Percentiles rank a stretch among this genome's conserved stretches.
phyloP scores from a whole-genome alignment of 2,797 vertebrate species.

The Pygocentrus nattereri region DNA sequence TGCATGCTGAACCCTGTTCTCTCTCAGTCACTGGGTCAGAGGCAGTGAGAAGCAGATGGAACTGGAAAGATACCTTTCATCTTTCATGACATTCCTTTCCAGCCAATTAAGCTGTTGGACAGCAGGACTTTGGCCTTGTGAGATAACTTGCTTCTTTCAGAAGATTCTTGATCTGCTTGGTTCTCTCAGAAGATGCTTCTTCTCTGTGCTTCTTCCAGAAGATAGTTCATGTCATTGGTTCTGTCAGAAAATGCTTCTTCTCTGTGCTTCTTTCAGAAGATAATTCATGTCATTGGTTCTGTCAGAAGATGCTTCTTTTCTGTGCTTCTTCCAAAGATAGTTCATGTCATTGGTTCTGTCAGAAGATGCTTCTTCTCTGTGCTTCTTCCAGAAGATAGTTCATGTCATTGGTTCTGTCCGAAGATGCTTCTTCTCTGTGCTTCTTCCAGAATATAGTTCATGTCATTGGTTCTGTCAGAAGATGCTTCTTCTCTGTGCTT shows the following conservation, averaged over 20 bases:
- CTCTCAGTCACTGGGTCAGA: constrained; percentile 14
- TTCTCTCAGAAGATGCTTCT: background rate
- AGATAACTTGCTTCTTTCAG: constrained; percentile 1
- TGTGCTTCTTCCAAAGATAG: too few species aligned
- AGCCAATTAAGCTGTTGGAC: constrained; percentile 13
- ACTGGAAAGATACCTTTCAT: constrained; percentile 16
- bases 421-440: too few species aligned
- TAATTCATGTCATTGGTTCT: too few species aligned
- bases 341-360: too few species aligned
- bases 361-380: too few species aligned
- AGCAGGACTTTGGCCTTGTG: background rate
- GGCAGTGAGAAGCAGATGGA: background rate
- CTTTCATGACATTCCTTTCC: constrained; percentile 19
- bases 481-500: too few species aligned
- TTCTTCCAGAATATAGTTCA: too few species aligned
- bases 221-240: background rate
- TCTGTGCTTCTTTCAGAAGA: background rate
- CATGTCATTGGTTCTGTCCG: too few species aligned
- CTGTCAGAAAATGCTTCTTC: background rate
- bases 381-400: too few species aligned
- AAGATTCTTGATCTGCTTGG: background rate
- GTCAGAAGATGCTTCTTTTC: too few species aligned
- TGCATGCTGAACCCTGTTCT: constrained; percentile 34
- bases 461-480: too few species aligned
- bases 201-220: background rate